Conservation (phyloP, 2,888 invertebrate genomes). For the Malthinus flaveolus region DNA sequence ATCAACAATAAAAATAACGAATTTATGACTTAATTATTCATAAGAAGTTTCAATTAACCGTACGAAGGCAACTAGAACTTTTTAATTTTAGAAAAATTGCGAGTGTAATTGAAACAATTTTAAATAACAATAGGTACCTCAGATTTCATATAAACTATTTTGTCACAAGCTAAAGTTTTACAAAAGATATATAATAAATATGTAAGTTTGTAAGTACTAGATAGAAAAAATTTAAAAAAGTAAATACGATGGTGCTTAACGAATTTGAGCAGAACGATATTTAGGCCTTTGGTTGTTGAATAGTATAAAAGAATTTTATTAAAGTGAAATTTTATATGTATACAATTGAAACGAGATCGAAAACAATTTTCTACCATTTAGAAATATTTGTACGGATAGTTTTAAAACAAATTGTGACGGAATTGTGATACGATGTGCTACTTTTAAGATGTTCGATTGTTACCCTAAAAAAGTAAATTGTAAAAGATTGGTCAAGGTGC, state of each 20-base stretch:
- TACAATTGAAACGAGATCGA: conserved; percentile 16
- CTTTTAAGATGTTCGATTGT: conserved; percentile 43
- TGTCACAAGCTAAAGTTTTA: not conserved
- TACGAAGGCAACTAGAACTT: too few species aligned
- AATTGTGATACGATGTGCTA: conserved; percentile 44
- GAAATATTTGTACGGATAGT: conserved; percentile 16
- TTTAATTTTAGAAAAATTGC: too few species aligned
- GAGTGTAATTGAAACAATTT: too few species aligned
- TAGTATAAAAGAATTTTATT: conserved; percentile 20
- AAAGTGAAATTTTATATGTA: conserved; percentile 26
- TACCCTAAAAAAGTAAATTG: conserved; percentile 24
- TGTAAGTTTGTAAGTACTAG: not conserved
- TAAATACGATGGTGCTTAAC: conserved; percentile 25
- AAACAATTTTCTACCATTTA: conserved; percentile 18
- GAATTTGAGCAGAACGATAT: conserved; percentile 20
- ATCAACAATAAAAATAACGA: conserved; percentile 3
- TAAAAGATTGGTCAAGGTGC: conserved; percentile 34
- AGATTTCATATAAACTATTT: not conserved
- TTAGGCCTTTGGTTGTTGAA: conserved; percentile 28
- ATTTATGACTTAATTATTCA: conserved; percentile 3
- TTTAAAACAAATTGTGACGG: conserved; percentile 28
- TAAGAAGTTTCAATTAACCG: not conserved
- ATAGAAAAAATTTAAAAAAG: not conserved
- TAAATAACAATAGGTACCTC: not conserved
- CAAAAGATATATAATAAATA: too few species aligned